Percentiles rank a stretch among this genome's conserved stretches.
These are phyloP conservation scores for Hydrozoanthus tunicans DNA, from an alignment of 64 coral and sea anemone species.

Conservation along the genomic window DNA sequence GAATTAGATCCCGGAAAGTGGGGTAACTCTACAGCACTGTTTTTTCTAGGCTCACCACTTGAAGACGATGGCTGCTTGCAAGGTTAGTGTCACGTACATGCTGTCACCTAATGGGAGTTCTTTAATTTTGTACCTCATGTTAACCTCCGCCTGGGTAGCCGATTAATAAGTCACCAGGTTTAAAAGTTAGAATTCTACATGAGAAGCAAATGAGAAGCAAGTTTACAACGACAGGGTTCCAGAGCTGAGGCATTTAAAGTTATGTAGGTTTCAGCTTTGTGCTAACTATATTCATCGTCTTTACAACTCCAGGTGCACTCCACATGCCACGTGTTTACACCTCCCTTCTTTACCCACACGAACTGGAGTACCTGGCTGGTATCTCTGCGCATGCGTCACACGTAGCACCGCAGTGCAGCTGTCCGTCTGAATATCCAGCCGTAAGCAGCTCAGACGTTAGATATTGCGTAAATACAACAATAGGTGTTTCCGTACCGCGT, in stretches of 20 bases:
- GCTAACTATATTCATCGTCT: background rate
- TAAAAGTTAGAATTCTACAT: too few relatives aligned
- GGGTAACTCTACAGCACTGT: slow-evolving; percentile 1
- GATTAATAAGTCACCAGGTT: too few relatives aligned
- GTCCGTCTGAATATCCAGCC: slow-evolving; percentile 1
- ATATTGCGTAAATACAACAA: background rate
- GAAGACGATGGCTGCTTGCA: background rate
- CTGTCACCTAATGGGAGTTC: too few relatives aligned
- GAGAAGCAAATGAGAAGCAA: too few relatives aligned
- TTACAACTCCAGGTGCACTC: background rate
- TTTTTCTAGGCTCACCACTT: slow-evolving; percentile 12
- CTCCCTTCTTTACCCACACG: slow-evolving; percentile 4
- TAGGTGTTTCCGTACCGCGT: background rate
- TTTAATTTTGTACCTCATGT: too few relatives aligned
- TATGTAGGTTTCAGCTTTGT: background rate
- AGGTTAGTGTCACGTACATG: background rate
- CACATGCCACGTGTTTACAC: slow-evolving; percentile 28
- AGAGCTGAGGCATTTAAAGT: too few relatives aligned
- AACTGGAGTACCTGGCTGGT: background rate
- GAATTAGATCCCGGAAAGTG: background rate
- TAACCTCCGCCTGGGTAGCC: too few relatives aligned
- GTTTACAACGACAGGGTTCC: too few relatives aligned
- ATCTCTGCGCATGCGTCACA: background rate
- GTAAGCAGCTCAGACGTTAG: background rate
- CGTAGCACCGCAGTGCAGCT: slow-evolving; percentile 34